Evolutionary conservation across 2,797 vertebrate genomes (phyloP).

Genomic region (Sylvia borin): DNA sequence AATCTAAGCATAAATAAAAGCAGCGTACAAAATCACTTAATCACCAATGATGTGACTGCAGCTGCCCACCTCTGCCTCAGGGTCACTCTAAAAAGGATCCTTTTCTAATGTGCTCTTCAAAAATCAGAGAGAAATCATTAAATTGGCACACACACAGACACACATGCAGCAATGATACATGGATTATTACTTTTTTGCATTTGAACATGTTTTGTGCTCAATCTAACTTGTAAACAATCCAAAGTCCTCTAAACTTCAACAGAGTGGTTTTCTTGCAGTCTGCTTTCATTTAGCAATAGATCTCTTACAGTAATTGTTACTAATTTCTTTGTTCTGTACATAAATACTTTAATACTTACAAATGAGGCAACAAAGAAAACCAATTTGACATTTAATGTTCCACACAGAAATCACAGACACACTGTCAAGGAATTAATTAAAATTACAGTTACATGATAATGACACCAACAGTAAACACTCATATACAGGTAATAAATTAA

Average conservation of each 20-base stretch:
- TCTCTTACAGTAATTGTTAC: background rate
- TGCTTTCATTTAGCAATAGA: background rate
- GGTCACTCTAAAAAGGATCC: background rate
- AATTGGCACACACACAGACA: background rate
- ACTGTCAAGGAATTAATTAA: conserved; percentile 51
- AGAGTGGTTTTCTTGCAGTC: background rate
- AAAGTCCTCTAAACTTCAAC: background rate
- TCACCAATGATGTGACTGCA: background rate
- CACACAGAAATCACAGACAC: background rate
- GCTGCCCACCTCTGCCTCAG: background rate
- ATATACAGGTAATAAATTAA: conserved; percentile 56
- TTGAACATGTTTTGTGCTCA: background rate
- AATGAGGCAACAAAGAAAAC: conserved; percentile 52
- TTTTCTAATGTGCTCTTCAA: background rate
- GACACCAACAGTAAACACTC: conserved; percentile 39
- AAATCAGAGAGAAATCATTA: background rate
- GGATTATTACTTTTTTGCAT: background rate
- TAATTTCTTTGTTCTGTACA: conserved; percentile 20
- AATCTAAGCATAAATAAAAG: background rate
- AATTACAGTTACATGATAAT: conserved; percentile 41
- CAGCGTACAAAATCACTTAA: background rate
- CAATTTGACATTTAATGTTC: conserved; percentile 47
- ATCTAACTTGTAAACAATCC: background rate
- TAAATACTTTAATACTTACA: conserved; percentile 25
- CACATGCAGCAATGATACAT: background rate